These are phyloP conservation scores for Mesochorus sp. DNA, from an alignment of 2,888 invertebrate genomes.

Conservation along the genomic window DNA sequence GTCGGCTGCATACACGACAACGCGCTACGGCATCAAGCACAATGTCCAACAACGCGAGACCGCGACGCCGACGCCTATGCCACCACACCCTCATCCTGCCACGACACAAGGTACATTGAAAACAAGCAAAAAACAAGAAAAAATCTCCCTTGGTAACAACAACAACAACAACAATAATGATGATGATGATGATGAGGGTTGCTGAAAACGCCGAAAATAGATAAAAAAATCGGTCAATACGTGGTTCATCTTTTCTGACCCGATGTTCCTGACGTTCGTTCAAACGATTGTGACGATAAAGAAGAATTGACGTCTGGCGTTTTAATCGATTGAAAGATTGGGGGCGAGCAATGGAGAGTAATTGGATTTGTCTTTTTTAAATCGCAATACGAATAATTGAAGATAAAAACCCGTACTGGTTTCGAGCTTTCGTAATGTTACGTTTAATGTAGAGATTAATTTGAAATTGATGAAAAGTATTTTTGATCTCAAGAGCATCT, in stretches of 20 bases:
- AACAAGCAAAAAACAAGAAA: neutral
- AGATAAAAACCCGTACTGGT: too few relatives aligned
- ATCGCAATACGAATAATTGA: too few relatives aligned
- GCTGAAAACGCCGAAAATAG: too few relatives aligned
- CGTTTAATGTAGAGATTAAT: too few relatives aligned
- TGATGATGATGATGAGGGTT: too few relatives aligned
- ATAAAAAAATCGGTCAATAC: too few relatives aligned
- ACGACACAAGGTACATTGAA: conserved; percentile 76
- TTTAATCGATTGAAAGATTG: too few relatives aligned
- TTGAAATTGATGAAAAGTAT: too few relatives aligned
- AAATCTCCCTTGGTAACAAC: neutral
- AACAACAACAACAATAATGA: neutral
- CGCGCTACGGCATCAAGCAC: conserved; percentile 73
- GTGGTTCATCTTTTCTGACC: conserved; percentile 46
- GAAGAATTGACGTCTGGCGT: conserved; percentile 43
- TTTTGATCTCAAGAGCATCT: too few relatives aligned
- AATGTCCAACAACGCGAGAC: conserved; percentile 68
- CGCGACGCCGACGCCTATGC: conserved; percentile 75
- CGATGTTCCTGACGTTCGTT: conserved; percentile 8
- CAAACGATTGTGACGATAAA: neutral
- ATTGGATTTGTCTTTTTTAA: too few relatives aligned
- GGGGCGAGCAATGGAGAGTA: too few relatives aligned
- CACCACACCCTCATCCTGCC: conserved; percentile 78
- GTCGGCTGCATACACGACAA: conserved; percentile 68
- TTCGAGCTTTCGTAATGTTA: too few relatives aligned